Evolutionary conservation across 1,140 invertebrate genomes (phyloP), one percentile per base, ranked within the genome.

Genomic region (Apolygus lucorum): DNA sequence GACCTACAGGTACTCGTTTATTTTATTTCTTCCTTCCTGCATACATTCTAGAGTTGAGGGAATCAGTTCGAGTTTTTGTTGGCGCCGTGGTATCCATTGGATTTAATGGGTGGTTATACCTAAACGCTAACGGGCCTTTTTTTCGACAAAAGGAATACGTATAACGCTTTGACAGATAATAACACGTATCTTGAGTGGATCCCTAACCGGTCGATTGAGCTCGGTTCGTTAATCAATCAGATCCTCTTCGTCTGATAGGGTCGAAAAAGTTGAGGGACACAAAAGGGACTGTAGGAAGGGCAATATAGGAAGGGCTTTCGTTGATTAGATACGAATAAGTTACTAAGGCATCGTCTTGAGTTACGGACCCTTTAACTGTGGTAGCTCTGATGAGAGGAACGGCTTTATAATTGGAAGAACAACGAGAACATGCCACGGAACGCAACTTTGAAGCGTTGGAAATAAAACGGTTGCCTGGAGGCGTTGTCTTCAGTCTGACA

Each of bases 131-230:
- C 54, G 54, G 34, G 54, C 22, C 11, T 59, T 24, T 59, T 13
- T n/a, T n/a, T n/a, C n/a, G n/a, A 24, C 54, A 24, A 59, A 59
- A 21, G 54, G 22, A 24, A 24, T 4, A 59, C 8, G 22, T 11
- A 49, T 8, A 17, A n/a, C 8, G 54, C 22, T 4, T 21, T 13
- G 54, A 59, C 54, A 24, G 22, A 24, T 59, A 59, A 59, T 59
- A 59, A 59, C 54, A 59, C 54, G 54, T 59, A 59, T 59, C 54
- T 59, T 59, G 54, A 59, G 54, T 59, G 54, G 54, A 11, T 59
- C 22, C 22, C 22, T 24, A 24, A 59, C 54, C 54, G 54, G 54
- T 59, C 22, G 54, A 59, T 59, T 59, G 54, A 59, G 54, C 13
- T 59, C 22, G 13, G 54, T 59, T 59, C 11, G 54, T 59, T 59